Conservation (phyloP, 2,888 invertebrate genomes). For the Hypomecis atomaria region DNA sequence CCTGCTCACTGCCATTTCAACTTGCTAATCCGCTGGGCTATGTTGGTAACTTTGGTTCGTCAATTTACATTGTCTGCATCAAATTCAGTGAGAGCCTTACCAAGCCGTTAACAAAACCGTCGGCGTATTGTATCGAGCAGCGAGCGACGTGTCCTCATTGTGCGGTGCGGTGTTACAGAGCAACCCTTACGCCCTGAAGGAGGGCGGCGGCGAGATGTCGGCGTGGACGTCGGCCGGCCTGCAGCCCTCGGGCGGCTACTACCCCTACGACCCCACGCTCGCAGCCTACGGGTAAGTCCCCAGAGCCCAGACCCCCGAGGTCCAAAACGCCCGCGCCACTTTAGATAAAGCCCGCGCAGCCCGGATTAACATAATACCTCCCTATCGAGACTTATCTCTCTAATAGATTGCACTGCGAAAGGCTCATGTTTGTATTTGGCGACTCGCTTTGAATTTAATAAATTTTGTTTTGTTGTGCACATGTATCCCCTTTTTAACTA, state of each 20-base stretch:
- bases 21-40: too few species aligned
- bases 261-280: conserved; percentile 96
- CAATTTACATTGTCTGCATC: background rate
- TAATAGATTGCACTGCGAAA: conserved; percentile 82
- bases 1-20: too few species aligned
- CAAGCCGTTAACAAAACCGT: conserved; percentile 4
- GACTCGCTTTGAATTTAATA: conserved; percentile 72
- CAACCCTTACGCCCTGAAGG: conserved; percentile 95
- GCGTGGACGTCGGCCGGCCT: conserved; percentile 96
- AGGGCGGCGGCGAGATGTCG: conserved; percentile 94
- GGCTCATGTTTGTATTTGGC: conserved; percentile 78
- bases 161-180: conserved; percentile 87
- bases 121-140: conserved; percentile 34
- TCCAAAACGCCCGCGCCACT: conserved; percentile 70
- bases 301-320: conserved; percentile 66
- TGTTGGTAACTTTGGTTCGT: too few species aligned
- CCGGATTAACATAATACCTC: conserved; percentile 79
- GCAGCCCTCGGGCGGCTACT: conserved; percentile 95
- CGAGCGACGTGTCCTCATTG: conserved; percentile 49
- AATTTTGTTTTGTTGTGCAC: conserved; percentile 70
- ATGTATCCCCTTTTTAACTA: conserved; percentile 57
- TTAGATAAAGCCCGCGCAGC: conserved; percentile 79
- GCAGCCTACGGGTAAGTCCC: conserved; percentile 96
- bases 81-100: background rate
- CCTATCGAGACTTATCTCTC: conserved; percentile 77